A percentile compares a stretch with the other conserved stretches of the same genome.
phyloP scores from a whole-genome alignment of 2,888 invertebrate species.

The Eutolmus rufibarbis region DNA sequence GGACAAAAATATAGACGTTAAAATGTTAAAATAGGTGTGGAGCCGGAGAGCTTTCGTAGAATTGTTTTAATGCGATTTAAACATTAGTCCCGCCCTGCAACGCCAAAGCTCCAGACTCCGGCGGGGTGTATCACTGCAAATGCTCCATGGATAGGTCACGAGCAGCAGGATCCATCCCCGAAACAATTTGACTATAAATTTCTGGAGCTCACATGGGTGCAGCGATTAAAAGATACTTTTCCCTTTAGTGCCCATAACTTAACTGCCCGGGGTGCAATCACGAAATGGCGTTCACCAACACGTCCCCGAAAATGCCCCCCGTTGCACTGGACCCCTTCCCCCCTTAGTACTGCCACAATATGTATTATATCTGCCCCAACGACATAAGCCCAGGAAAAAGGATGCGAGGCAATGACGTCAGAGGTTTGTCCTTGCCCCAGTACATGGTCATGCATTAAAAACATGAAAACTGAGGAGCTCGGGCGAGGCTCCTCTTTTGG shows the following conservation, averaged over 20 bases:
- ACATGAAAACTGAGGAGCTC: neutral
- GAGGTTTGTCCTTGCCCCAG: constrained; percentile 40
- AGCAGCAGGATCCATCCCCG: neutral
- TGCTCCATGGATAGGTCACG: neutral
- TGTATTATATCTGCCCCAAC: neutral
- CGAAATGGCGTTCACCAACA: neutral
- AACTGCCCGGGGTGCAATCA: neutral
- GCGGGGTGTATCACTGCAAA: neutral
- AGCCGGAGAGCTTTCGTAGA: neutral
- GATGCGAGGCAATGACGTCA: constrained; percentile 38
- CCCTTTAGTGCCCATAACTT: neutral
- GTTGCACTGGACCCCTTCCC: neutral
- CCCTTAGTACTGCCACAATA: neutral
- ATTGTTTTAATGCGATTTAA: neutral
- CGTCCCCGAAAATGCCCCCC: neutral
- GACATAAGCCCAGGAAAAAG: neutral
- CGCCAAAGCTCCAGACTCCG: neutral
- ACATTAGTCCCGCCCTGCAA: neutral
- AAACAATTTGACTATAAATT: neutral
- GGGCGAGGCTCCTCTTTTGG: neutral
- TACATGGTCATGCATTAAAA: constrained; percentile 41
- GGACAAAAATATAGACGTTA: neutral
- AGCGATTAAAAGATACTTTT: neutral
- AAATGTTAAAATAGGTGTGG: neutral
- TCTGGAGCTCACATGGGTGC: neutral